Conservation (phyloP, 2,888 invertebrate genomes). For the Dolichopus griseipennis region DNA sequence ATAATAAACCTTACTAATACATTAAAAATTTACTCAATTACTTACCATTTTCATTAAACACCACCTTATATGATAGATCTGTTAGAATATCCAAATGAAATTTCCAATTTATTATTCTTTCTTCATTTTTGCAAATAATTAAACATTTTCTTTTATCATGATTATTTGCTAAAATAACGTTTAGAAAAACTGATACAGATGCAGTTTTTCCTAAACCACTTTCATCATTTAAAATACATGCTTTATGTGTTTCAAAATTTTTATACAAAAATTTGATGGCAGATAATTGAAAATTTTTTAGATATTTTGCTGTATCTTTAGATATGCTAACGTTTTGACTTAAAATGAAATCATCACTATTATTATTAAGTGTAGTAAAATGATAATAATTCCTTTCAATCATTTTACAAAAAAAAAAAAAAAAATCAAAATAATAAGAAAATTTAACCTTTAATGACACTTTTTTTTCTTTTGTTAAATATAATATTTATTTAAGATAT, state of each 20-base stretch:
- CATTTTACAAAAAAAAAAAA: neutral
- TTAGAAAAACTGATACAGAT: slow-evolving; percentile 31
- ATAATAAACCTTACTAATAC: no score
- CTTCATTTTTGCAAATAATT: slow-evolving; percentile 36
- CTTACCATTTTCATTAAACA: slow-evolving; percentile 31
- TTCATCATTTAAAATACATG: slow-evolving; percentile 39
- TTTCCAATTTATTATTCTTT: slow-evolving; percentile 34
- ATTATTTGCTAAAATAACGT: slow-evolving; percentile 22
- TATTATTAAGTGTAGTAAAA: slow-evolving; percentile 32
- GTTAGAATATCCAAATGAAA: slow-evolving; percentile 37
- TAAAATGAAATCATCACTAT: slow-evolving; percentile 32
- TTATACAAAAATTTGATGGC: slow-evolving; percentile 35
- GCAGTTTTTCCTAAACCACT: slow-evolving; percentile 38
- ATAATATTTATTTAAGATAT: neutral
- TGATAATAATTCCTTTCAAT: slow-evolving; percentile 27
- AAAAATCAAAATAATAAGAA: no score
- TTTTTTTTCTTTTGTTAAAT: slow-evolving; percentile 3
- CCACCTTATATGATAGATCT: slow-evolving; percentile 29
- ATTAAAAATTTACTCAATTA: neutral
- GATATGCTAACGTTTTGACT: slow-evolving; percentile 28
- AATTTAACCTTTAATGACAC: no score
- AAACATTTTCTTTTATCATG: slow-evolving; percentile 30
- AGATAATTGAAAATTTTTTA: slow-evolving; percentile 36
- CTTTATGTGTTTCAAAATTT: slow-evolving; percentile 32
- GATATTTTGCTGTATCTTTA: slow-evolving; percentile 32